Evolutionary conservation across 2,797 vertebrate genomes (phyloP).

Genomic region (Fistularia commersonii): DNA sequence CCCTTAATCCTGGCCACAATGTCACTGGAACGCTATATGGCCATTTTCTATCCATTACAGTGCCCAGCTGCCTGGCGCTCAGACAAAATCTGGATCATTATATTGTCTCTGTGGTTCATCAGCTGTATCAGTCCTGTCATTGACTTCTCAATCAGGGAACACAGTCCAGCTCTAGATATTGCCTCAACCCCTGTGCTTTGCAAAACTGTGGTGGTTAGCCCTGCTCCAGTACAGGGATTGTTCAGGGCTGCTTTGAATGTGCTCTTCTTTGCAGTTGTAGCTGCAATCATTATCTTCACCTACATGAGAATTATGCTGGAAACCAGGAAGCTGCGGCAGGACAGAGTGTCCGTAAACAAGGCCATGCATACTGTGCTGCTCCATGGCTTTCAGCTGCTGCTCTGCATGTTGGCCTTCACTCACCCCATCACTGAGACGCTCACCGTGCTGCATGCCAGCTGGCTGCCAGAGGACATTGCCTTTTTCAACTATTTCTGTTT

Average conservation of each 20-base stretch:
- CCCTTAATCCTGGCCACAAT: constrained; percentile 75
- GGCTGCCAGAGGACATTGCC: constrained; percentile 22
- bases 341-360: constrained; percentile 63
- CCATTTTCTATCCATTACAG: constrained; percentile 74
- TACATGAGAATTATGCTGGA: constrained; percentile 75
- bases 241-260: constrained; percentile 48
- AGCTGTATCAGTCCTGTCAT: constrained; percentile 48
- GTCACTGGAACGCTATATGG: constrained; percentile 78
- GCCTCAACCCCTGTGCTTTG: constrained; percentile 50
- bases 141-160: constrained; percentile 37
- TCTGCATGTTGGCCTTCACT: constrained; percentile 70
- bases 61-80: constrained; percentile 63
- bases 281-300: constrained; percentile 71
- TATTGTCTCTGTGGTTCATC: constrained; percentile 59
- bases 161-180: constrained; percentile 18
- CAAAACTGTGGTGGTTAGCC: constrained; percentile 20
- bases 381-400: constrained; percentile 74
- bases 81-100: constrained; percentile 69
- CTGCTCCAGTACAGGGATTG: constrained; percentile 52
- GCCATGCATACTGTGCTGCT: constrained; percentile 77
- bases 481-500: constrained; percentile 55
- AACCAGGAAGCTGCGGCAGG: constrained; percentile 65
- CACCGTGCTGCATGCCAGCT: constrained; percentile 12
- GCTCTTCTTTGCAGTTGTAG: constrained; percentile 66
- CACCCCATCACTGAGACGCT: constrained; percentile 60